Conservation (phyloP, 2,113 vertebrate species). For the Erpornis zantholeuca region DNA sequence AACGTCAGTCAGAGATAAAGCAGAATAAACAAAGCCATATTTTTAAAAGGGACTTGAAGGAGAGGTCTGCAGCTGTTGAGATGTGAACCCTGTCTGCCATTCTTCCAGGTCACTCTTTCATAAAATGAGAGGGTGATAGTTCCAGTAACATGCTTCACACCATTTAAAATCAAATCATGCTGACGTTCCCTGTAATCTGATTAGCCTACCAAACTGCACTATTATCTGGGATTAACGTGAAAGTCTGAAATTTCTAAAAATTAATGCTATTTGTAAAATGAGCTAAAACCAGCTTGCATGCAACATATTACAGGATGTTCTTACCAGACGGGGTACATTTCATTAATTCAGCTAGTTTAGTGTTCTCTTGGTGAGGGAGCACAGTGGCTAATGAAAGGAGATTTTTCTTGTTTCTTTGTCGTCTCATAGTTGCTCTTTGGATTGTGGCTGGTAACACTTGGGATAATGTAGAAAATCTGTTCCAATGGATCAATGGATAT, state of each 20-base stretch:
- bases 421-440: not conserved
- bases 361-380: not conserved
- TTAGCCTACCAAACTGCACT: not conserved
- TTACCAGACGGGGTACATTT: not conserved
- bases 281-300: not conserved
- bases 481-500: not conserved
- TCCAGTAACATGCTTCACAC: not conserved
- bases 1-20: not conserved
- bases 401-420: not conserved
- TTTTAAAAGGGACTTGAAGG: not conserved
- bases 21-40: not conserved
- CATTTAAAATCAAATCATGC: not conserved
- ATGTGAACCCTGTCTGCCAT: not conserved
- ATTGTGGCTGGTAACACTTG: not conserved
- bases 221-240: slow-evolving; percentile 27
- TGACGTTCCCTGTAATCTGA: slow-evolving; percentile 11
- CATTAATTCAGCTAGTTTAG: not conserved
- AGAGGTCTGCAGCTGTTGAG: not conserved
- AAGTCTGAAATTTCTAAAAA: slow-evolving; percentile 6
- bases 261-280: slow-evolving; percentile 21
- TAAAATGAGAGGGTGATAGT: not conserved
- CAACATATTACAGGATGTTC: not conserved
- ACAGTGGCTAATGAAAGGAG: not conserved
- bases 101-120: not conserved
- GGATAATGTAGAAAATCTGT: not conserved